A percentile compares a stretch with the other conserved stretches of the same genome.
Evolutionary conservation across 1,140 invertebrate species (phyloP).

Genomic region (Papilio glaucus): DNA sequence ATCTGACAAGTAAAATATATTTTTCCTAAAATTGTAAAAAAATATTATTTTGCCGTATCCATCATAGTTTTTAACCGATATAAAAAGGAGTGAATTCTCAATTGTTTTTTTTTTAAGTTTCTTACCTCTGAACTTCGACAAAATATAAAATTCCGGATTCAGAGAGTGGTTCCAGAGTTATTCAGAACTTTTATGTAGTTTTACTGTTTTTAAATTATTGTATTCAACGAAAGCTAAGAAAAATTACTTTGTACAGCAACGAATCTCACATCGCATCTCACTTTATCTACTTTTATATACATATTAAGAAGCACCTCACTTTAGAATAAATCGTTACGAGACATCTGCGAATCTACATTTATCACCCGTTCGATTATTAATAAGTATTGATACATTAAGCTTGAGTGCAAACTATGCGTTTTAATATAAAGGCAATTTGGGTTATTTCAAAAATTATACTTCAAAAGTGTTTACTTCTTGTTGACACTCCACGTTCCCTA

Average conservation of each 20-base stretch:
- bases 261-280: slow-evolving; percentile 23
- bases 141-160: no score
- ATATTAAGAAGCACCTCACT: neutral
- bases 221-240: slow-evolving; percentile 5
- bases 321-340: neutral
- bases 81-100: no score
- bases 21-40: neutral
- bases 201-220: no score
- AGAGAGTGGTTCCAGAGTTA: no score
- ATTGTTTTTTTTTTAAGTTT: no score
- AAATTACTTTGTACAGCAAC: slow-evolving; percentile 3
- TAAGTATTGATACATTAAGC: no score
- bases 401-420: no score
- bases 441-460: no score
- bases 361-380: neutral
- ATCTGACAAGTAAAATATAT: neutral
- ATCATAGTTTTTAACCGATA: no score
- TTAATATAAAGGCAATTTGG: no score
- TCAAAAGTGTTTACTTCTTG: neutral
- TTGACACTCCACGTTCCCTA: neutral
- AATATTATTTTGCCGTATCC: neutral
- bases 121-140: no score
- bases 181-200: no score
- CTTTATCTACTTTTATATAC: neutral
- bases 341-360: neutral